Conservation (phyloP, 2,888 invertebrate species). For the Scaptomyza flava region DNA sequence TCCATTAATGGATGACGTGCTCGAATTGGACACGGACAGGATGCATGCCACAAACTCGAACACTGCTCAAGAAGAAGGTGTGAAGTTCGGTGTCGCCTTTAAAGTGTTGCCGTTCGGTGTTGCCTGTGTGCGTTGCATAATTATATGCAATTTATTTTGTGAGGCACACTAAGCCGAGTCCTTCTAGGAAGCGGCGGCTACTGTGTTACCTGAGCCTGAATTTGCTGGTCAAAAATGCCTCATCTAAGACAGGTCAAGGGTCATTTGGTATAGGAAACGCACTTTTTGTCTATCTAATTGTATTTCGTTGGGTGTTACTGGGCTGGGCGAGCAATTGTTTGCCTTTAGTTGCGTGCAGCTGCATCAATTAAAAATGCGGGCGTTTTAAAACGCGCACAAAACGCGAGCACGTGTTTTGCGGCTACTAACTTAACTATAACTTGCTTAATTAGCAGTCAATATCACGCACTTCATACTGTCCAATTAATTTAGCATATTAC, state of each 20-base stretch:
- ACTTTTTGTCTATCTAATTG: conserved; percentile 23
- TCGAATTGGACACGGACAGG: conserved; percentile 54
- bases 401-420: conserved; percentile 53
- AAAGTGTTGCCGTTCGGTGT: conserved; percentile 23
- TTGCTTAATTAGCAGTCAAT: conserved; percentile 81
- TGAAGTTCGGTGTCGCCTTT: conserved; percentile 49
- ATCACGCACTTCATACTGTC: conserved; percentile 79
- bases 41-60: conserved; percentile 21
- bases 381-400: conserved; percentile 37
- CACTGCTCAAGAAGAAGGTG: conserved; percentile 48
- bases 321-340: conserved; percentile 27
- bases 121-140: conserved; percentile 61
- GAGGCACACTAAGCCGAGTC: conserved; percentile 24
- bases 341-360: conserved; percentile 27
- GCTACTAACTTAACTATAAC: conserved; percentile 66
- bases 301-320: conserved; percentile 29
- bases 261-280: conserved; percentile 9
- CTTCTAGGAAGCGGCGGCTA: conserved; percentile 62
- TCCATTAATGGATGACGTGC: conserved; percentile 52
- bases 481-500: conserved; percentile 82
- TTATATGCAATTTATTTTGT: conserved; percentile 71
- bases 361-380: not conserved
- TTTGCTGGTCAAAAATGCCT: conserved; percentile 12
- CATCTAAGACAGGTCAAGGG: conserved; percentile 25
- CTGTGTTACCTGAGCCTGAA: conserved; percentile 52